Evolutionary conservation across 2,113 vertebrate species (phyloP), one percentile per base, ranked within the genome.

Genomic region (Urocynchramus pylzowi): DNA sequence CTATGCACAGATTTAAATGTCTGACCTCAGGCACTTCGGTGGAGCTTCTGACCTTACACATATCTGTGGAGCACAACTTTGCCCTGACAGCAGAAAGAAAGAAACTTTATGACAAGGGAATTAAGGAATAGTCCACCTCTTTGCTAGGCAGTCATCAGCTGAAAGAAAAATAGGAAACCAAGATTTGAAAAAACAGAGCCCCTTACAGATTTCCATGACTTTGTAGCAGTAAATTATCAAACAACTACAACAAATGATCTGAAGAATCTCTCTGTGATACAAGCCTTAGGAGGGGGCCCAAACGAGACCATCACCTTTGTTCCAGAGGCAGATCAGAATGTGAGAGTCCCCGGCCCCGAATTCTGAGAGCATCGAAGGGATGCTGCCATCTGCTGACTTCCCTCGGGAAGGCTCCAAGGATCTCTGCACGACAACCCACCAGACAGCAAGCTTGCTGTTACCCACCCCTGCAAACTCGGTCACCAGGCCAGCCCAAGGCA

Each of bases 361-460:
- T 53, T 76, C 70, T 23, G 33, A 84, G 30, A 41, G 75, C 68
- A 24, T 20, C 5, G 37, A 65, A 41, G 50, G 24, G 65, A 65
- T 94, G 85, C 87, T 95, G 96, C 97, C 96, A 89, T 83, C 96
- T 97, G 84, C 92, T 67, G 96, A 69, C 77, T 63, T 63, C 1
- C 1, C 19, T 41, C 42, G 44, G 54, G 39, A 85, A 83, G 16
- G 52, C 68, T 59, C 20, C 68, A 30, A 57, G 47, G 27, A 45
- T 50, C 28, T 45, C 50, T 2, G 1, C 35, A 20, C 45, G 69
- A 14, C 4, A 0, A 37, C 47, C 11, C 54, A 3, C 23, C 0
- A 15, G 30, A 11, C 13, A 17, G n/a, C 63, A 33, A 45, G 21
- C 33, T 35, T 53, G 39, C 21, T 13, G 4, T n/a, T 37, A 23